Evolutionary conservation across 1,140 invertebrate genomes (phyloP), one percentile per base, ranked within the genome.

Genomic region (Chymomyza costata): DNA sequence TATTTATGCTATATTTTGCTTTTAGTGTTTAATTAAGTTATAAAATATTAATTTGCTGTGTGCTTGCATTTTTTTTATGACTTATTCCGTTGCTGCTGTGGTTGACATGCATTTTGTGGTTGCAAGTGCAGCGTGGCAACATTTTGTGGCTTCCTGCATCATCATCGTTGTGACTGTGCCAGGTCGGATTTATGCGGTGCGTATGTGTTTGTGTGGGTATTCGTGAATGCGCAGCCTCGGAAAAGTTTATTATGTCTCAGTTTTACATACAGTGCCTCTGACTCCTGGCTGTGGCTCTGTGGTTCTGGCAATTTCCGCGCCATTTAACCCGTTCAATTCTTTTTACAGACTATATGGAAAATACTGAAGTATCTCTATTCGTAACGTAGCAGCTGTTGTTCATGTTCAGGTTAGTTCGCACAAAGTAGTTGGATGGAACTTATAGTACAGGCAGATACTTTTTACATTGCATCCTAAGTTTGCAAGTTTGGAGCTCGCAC

Each of bases 11-110:
- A n/a, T n/a, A n/a, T 68, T 69, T 62, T 63, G 55, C 35, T 52
- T 14, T 52, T 37, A 38, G 68, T 73, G 73, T 71, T 71, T 71
- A 71, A 71, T 71, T 71, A 71, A 71, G 67, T 71, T 73, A 71
- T 71, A 71, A 71, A 71, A 71, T 71, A 71, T 71, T 71, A 71
- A 71, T 71, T 71, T 71, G 62, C 40, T n/a, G n/a, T n/a, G n/a
- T 43, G 46, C n/a, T n/a, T n/a, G n/a, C n/a, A n/a, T n/a, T 69
- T 46, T 63, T 68, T 46, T 46, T 68, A 57, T 49, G 44, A 46
- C 44, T 55, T 48, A 59, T 39, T 14, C 11, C 11, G 2, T 7
- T 16, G 59, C 38, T 44, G 19, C 51, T 70, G 67, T 45, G 67
- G 67, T 70, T 62, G 67, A 65, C 61, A 71, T 70, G 67, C 67